A percentile compares a stretch with the other conserved stretches of the same genome.
Conservation (phyloP, 2,113 vertebrate genomes). For the Megaceryle maxima region DNA sequence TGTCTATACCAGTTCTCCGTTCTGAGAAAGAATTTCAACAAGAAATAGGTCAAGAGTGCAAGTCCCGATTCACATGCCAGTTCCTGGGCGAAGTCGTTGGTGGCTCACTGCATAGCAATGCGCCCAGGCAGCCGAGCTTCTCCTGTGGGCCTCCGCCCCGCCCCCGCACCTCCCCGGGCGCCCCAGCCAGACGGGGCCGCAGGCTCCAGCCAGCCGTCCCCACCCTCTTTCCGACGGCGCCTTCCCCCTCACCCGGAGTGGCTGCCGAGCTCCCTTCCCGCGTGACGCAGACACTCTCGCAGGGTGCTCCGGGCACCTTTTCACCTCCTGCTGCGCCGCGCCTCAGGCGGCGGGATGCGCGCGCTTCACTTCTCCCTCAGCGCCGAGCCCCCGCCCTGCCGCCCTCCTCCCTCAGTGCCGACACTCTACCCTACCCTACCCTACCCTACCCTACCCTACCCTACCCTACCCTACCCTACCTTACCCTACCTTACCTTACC, state of each 20-base stretch:
- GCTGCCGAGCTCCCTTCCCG: no score
- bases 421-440: no score
- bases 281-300: fast-evolving
- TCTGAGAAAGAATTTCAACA: not conserved
- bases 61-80: fast-evolving
- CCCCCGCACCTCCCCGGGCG: fast-evolving
- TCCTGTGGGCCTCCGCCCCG: fast-evolving
- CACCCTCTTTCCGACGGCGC: fast-evolving
- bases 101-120: fast-evolving
- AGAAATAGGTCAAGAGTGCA: not conserved
- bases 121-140: fast-evolving
- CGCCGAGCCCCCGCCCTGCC: fast-evolving
- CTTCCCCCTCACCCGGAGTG: no score
- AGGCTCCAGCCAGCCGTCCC: fast-evolving
- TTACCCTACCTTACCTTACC: no score
- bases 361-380: no score
- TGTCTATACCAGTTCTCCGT: not conserved
- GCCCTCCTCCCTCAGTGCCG: not conserved
- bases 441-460: no score
- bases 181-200: fast-evolving
- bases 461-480: no score
- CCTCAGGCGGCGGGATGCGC: fast-evolving
- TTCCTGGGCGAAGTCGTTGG: fast-evolving
- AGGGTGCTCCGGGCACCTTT: fast-evolving
- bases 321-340: fast-evolving